Evolutionary conservation across 2,797 vertebrate species (phyloP), one percentile per base, ranked within the genome.

Genomic region (Parauchenoglanis ngamensis): DNA sequence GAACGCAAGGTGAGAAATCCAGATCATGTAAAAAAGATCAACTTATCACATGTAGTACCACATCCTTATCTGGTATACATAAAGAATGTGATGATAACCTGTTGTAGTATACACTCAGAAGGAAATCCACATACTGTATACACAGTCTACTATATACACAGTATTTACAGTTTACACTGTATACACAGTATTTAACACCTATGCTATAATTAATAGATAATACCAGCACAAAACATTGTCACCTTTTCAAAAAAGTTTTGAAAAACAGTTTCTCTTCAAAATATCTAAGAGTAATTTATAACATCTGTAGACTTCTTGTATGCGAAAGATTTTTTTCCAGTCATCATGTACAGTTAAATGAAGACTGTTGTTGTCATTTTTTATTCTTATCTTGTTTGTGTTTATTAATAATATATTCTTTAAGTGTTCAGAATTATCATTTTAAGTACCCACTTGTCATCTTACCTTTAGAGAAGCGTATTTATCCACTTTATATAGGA

Each of bases 1-100:
- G 96, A 98, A 88, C 98, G 97, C 94, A 97, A 98, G 97, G 98
- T 93, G 59, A 79, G 44, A 59, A 23, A 77, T 40, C 19, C 28
- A n/a, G 17, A 77, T 19, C 31, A n/a, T 59, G 2, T 2, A 68
- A 82, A 65, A 83, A 44, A 7, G 6, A 28, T 49, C 15, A 11
- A 28, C 49, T 82, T 25, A 54, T 15, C 73, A 76, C 73, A 75
- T 75, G 73, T n/a, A 76, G 4, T 76, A 54, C 13, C 15, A 31
- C n/a, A 56, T 76, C 73, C 73, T 52, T 2, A n/a, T 52, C 21
- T 49, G 25, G 25, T 75, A n/a, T 15, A 11, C 31, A 25, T 75
- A 12, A 75, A 8, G 4, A 13, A 12, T 52, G 25, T 76, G 73
- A 52, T 57, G 10, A 57, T 54, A 54, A 57, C 21, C 12, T 15